Conservation (phyloP, 2,888 invertebrate genomes). For the Macrosiphum euphorbiae region DNA sequence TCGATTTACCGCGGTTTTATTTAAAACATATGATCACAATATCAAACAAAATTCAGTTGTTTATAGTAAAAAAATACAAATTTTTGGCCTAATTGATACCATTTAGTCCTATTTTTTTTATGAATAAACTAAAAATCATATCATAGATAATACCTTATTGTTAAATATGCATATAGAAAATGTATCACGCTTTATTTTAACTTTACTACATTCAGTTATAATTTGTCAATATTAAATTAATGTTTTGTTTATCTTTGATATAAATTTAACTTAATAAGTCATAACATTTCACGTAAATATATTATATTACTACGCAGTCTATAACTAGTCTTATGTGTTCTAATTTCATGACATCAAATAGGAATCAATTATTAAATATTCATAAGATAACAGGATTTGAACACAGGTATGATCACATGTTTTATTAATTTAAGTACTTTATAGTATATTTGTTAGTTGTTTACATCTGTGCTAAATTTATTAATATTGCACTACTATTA, state of each 20-base stretch:
- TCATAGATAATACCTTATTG: too few relatives aligned
- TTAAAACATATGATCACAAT: background rate
- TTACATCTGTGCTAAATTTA: background rate
- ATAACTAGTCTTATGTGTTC: background rate
- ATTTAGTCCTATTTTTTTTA: background rate
- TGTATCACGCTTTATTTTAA: background rate
- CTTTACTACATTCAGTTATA: background rate
- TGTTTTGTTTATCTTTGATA: background rate
- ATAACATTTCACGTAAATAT: background rate
- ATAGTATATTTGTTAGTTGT: background rate
- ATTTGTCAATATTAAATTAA: background rate
- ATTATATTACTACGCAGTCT: background rate
- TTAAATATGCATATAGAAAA: background rate
- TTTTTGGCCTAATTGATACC: background rate
- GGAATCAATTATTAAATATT: background rate
- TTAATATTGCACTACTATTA: background rate
- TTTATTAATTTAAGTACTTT: background rate
- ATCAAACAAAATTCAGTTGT: background rate
- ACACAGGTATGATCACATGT: background rate
- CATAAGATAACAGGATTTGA: background rate
- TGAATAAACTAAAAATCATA: background rate
- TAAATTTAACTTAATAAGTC: too few relatives aligned
- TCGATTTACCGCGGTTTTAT: background rate
- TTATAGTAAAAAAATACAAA: background rate
- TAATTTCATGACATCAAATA: background rate